A percentile compares a stretch with the other conserved stretches of the same genome.
Conservation (phyloP, 2,797 vertebrate genomes). For the Dromococcyx pavoninus region DNA sequence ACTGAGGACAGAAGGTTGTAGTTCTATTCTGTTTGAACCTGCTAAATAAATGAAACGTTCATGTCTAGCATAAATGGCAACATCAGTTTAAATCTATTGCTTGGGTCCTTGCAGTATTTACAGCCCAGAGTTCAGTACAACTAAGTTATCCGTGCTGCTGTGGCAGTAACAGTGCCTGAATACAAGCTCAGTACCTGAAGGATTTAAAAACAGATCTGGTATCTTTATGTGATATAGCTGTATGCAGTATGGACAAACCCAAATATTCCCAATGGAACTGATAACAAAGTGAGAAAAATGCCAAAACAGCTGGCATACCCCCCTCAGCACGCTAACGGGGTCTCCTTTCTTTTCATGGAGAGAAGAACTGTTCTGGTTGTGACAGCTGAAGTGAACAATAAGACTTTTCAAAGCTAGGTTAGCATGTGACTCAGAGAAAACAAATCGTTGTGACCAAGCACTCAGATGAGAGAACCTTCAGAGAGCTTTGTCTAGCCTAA, state of each 20-base stretch:
- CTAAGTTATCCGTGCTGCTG: neutral
- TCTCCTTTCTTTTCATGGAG: neutral
- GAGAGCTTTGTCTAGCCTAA: neutral
- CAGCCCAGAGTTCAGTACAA: neutral
- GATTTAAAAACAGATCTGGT: neutral
- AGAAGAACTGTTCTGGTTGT: neutral
- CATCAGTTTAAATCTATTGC: neutral
- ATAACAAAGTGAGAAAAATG: neutral
- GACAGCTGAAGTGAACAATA: slow-evolving; percentile 3
- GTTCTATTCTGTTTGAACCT: neutral
- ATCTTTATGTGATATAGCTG: neutral
- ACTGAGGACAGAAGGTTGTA: neutral
- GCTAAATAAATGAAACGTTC: neutral
- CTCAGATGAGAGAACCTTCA: neutral
- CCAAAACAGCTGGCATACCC: neutral
- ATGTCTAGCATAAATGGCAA: neutral
- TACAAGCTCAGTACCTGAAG: neutral
- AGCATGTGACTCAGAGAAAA: neutral
- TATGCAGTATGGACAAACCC: neutral
- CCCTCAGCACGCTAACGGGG: neutral
- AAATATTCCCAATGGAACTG: neutral
- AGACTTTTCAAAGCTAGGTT: neutral
- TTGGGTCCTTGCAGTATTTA: neutral
- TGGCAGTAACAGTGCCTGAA: neutral
- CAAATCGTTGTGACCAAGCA: neutral